These are phyloP conservation scores for Athetis lepigone DNA, from an alignment of 2,888 invertebrate species.

Conservation along the genomic window DNA sequence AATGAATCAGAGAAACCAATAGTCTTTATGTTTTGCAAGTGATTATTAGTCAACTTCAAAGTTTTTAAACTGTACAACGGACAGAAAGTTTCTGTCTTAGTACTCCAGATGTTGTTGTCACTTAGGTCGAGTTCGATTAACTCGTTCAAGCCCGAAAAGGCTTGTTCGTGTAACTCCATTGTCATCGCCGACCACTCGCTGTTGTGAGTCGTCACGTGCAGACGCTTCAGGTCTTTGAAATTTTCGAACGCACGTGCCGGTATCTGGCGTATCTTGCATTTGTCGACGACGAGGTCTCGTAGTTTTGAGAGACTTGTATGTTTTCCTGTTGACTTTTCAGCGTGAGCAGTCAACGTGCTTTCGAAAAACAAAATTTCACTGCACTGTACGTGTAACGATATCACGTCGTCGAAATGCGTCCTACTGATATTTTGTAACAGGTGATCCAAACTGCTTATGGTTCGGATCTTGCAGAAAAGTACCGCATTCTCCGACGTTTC, in stretches of 20 bases:
- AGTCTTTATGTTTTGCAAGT: slow-evolving; percentile 94
- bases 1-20: slow-evolving; percentile 94
- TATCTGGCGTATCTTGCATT: slow-evolving; percentile 94
- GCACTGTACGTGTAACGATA: slow-evolving; percentile 93
- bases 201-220: slow-evolving; percentile 94
- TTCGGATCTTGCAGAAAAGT: slow-evolving; percentile 93
- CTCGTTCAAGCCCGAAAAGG: slow-evolving; percentile 92
- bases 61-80: slow-evolving; percentile 92
- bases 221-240: slow-evolving; percentile 92
- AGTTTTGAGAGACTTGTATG: slow-evolving; percentile 91
- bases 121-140: slow-evolving; percentile 93
- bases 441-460: slow-evolving; percentile 93
- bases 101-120: slow-evolving; percentile 94
- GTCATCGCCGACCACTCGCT: slow-evolving; percentile 95
- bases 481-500: slow-evolving; percentile 90
- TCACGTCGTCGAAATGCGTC: slow-evolving; percentile 92
- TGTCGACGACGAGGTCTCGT: slow-evolving; percentile 93
- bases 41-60: slow-evolving; percentile 94
- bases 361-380: slow-evolving; percentile 94
- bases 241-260: slow-evolving; percentile 93
- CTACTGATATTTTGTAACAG: slow-evolving; percentile 93
- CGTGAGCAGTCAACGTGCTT: slow-evolving; percentile 91
- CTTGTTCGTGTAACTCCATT: slow-evolving; percentile 93
- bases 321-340: slow-evolving; percentile 85
- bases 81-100: slow-evolving; percentile 93